phyloP scores from a whole-genome alignment of 2,888 invertebrate genomes.

The Acleris sparsana region DNA sequence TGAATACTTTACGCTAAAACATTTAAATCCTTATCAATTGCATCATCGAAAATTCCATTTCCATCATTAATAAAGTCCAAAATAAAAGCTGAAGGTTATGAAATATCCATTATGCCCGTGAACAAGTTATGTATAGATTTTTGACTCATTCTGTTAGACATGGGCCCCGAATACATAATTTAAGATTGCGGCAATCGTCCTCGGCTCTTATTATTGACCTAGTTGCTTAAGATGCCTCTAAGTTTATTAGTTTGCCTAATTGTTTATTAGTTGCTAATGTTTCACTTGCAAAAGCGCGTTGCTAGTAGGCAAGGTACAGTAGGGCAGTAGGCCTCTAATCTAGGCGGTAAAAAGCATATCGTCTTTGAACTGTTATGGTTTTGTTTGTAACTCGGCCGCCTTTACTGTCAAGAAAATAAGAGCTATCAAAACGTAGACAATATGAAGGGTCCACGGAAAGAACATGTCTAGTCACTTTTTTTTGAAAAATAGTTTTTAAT shows the following conservation, averaged over 20 bases:
- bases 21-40: conserved; percentile 1
- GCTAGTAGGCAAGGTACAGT: conserved; percentile 9
- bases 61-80: conserved; percentile 8
- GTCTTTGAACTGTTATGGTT: too few relatives aligned
- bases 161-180: background rate
- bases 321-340: background rate
- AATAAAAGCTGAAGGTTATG: background rate
- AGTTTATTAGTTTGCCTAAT: conserved; percentile 52
- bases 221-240: conserved; percentile 55
- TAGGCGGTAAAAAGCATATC: too few relatives aligned
- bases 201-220: conserved; percentile 47
- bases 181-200: conserved; percentile 46
- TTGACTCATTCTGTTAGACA: background rate
- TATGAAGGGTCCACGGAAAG: too few relatives aligned
- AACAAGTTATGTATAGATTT: background rate
- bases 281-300: conserved; percentile 26
- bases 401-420: too few relatives aligned
- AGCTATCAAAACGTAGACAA: too few relatives aligned
- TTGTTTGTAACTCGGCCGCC: too few relatives aligned
- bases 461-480: too few relatives aligned
- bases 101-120: background rate
- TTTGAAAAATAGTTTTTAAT: too few relatives aligned
- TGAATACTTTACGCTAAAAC: too few relatives aligned
- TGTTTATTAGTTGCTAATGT: conserved; percentile 41
- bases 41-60: conserved; percentile 1